Base-by-base conservation (phyloP, 2,888 invertebrate species). In the Cryptocephalus moraei region DNA sequence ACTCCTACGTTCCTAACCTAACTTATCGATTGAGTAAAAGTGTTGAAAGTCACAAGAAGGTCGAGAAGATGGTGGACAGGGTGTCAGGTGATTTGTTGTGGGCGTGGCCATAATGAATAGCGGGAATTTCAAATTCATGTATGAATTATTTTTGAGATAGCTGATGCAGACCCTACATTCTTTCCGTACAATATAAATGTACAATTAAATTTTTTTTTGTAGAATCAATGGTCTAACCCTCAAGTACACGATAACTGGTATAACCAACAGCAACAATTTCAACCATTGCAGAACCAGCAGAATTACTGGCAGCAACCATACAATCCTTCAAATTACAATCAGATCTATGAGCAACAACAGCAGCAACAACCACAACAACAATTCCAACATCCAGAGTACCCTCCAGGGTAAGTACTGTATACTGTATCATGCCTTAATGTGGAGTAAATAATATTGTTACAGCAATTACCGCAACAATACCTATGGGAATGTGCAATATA, bases 321-420 rank as follows among this genome's bases (percentile, higher is more conserved):
- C 12, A 36, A 36, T 36, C n/a, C 36, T n/a, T 12, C n/a, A 36
- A 36, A 36, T 36, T 36, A 36, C 12, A 36, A 36, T 36, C 36
- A 36, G 12, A n/a, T 11, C n/a, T 36, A 36, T 36, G 36, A 36
- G 6, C 36, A 36, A 36, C 36, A 36, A 36, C 36, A 36, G n/a
- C 56, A 57, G 39, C 57, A 57, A 39, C 57, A 54, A 44, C 40
- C 36, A 11, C 51, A 14, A 52, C 45, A 47, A 51, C 48, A 41
- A n/a, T 13, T 34, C 49, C 50, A 32, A 39, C 34, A 38, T 13
- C 39, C 12, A 10, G 14, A 41, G 9, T 32, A 41, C 13, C 33
- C 33, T 12, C 12, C 13, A 11, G 31, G 36, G 32, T 12, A 33
- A 34, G 13, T 31, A 12, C 33, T 31, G 4, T n/a, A 33, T 31